Conservation (phyloP, 2,113 vertebrate genomes). For the Archocentrus centrarchus region DNA sequence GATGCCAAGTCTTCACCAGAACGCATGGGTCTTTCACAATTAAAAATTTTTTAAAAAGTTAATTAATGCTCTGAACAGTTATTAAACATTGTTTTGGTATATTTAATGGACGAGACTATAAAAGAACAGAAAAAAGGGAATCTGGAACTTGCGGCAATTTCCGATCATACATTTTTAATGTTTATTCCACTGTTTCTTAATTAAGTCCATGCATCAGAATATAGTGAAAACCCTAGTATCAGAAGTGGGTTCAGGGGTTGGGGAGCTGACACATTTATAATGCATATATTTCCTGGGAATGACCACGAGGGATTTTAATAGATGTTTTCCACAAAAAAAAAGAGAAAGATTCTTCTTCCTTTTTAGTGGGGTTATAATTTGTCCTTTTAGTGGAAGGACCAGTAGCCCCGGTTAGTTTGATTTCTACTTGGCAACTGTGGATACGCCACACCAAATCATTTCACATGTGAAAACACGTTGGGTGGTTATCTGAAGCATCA, state of each 20-base stretch:
- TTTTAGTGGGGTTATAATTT: conserved; percentile 42
- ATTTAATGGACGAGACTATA: conserved; percentile 42
- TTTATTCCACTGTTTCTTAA: conserved; percentile 86
- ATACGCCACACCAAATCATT: background rate
- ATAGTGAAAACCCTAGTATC: conserved; percentile 63
- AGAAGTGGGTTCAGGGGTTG: conserved; percentile 19
- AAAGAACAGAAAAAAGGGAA: conserved; percentile 28
- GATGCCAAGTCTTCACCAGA: conserved; percentile 25
- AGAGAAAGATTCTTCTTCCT: background rate
- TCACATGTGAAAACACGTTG: conserved; percentile 11
- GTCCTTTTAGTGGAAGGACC: background rate
- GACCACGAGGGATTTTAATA: conserved; percentile 54
- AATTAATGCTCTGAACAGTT: conserved; percentile 59
- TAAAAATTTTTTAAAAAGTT: background rate
- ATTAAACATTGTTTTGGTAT: conserved; percentile 69
- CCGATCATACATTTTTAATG: conserved; percentile 85
- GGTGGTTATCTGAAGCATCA: conserved; percentile 40
- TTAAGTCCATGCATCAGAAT: conserved; percentile 87
- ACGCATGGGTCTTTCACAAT: conserved; percentile 6
- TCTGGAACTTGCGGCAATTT: conserved; percentile 81
- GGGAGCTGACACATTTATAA: conserved; percentile 51
- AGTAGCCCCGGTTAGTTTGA: background rate
- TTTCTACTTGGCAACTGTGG: background rate
- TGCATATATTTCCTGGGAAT: conserved; percentile 66
- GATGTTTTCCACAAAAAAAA: conserved; percentile 40